These are phyloP conservation scores for Tenthredo mesomela DNA, from an alignment of 2,888 invertebrate genomes.

Conservation along the genomic window DNA sequence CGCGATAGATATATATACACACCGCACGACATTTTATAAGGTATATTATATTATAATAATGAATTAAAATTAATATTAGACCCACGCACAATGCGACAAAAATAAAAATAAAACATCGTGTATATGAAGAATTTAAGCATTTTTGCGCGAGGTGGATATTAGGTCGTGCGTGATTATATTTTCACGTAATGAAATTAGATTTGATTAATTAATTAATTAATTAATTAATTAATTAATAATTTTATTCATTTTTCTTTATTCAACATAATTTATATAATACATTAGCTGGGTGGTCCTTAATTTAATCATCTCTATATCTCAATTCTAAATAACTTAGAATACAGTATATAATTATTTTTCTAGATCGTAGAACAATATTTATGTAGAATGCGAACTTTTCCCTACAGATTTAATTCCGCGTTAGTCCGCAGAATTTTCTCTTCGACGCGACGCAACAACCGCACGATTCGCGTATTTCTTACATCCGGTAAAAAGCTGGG, in stretches of 20 bases:
- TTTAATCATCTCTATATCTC: too few species aligned
- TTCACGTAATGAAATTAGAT: not conserved
- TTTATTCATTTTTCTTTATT: too few species aligned
- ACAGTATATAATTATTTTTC: too few species aligned
- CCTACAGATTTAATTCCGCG: not conserved
- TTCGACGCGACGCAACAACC: not conserved
- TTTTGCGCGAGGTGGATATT: not conserved
- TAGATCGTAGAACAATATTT: too few species aligned
- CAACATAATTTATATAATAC: too few species aligned
- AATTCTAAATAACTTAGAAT: too few species aligned
- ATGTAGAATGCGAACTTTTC: not conserved
- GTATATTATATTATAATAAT: slow-evolving; percentile 14
- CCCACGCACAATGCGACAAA: slow-evolving; percentile 12
- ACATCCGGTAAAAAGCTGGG: slow-evolving; percentile 16
- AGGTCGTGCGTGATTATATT: slow-evolving; percentile 26
- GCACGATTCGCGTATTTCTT: not conserved
- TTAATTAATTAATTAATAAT: not conserved
- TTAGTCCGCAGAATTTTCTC: not conserved
- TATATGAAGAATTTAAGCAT: not conserved
- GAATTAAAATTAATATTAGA: slow-evolving; percentile 46
- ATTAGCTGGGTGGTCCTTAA: too few species aligned
- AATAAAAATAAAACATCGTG: not conserved
- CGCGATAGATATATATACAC: too few species aligned
- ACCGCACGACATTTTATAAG: not conserved
- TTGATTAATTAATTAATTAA: not conserved